Evolutionary conservation across 1,140 invertebrate genomes (phyloP).

Genomic region (Elysia chlorotica): DNA sequence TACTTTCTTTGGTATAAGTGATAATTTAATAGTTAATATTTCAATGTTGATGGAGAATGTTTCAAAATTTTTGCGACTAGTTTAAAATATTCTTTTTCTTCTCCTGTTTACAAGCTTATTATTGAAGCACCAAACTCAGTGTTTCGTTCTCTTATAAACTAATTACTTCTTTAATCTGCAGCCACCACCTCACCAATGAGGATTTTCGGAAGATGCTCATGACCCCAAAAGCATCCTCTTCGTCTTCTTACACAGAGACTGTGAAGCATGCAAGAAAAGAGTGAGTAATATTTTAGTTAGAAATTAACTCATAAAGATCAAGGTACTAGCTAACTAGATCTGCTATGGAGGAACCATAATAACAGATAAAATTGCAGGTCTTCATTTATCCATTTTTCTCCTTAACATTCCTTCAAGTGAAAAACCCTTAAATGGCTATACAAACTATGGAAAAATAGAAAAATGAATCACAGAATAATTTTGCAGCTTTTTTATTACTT

Average conservation of each 20-base stretch:
- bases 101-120: not conserved
- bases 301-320: too few relatives aligned
- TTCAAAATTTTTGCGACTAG: not conserved
- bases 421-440: too few relatives aligned
- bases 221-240: conserved; percentile 72
- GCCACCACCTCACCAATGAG: conserved; percentile 82
- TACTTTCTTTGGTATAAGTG: too few relatives aligned
- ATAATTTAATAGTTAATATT: too few relatives aligned
- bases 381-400: too few relatives aligned
- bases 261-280: conserved; percentile 26
- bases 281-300: conserved; percentile 15
- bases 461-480: too few relatives aligned
- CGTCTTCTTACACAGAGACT: conserved; percentile 26
- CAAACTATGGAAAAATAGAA: too few relatives aligned
- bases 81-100: not conserved
- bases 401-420: too few relatives aligned
- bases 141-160: not conserved
- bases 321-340: too few relatives aligned
- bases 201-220: conserved; percentile 95
- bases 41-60: not conserved
- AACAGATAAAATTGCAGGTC: too few relatives aligned
- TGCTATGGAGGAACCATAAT: too few relatives aligned
- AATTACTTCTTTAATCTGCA: conserved; percentile 36
- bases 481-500: too few relatives aligned
- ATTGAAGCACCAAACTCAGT: not conserved